Percentiles rank a stretch among this genome's conserved stretches.
Conservation (phyloP, 2,888 invertebrate genomes). For the Drosophila engyochracea region DNA sequence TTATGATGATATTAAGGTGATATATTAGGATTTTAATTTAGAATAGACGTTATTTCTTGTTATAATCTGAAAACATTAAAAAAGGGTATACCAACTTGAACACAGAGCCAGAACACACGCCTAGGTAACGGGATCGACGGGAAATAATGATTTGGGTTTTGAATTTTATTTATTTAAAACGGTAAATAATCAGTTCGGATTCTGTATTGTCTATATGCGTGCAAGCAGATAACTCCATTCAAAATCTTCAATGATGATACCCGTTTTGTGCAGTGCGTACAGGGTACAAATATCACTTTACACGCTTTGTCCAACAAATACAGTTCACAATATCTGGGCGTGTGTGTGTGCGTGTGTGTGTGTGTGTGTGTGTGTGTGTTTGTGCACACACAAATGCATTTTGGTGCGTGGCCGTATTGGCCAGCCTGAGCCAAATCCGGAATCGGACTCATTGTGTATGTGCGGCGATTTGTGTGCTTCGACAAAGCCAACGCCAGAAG, state of each 20-base stretch:
- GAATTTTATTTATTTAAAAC: neutral
- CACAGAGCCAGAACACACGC: neutral
- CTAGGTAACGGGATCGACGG: neutral
- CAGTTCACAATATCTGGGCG: slow-evolving; percentile 14
- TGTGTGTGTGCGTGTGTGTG: slow-evolving; percentile 19
- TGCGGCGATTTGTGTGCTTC: slow-evolving; percentile 60
- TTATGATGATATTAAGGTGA: neutral
- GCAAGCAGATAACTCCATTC: neutral
- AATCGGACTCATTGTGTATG: slow-evolving; percentile 61
- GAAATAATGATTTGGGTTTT: neutral
- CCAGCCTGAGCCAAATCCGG: slow-evolving; percentile 35
- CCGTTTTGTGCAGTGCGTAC: neutral
- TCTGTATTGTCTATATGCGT: neutral
- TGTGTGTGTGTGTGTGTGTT: slow-evolving; percentile 14
- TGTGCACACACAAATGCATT: slow-evolving; percentile 50
- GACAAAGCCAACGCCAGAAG: slow-evolving; percentile 11
- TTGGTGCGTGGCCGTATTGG: slow-evolving; percentile 44
- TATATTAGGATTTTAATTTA: neutral
- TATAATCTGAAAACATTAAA: neutral
- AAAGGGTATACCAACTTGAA: neutral
- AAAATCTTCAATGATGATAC: neutral
- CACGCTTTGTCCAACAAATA: slow-evolving; percentile 38
- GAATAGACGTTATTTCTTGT: no score
- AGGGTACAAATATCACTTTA: slow-evolving; percentile 60
- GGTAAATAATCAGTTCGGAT: neutral